These are phyloP conservation scores for Muscicapa striata DNA, from an alignment of 2,797 vertebrate genomes.

Conservation along the genomic window DNA sequence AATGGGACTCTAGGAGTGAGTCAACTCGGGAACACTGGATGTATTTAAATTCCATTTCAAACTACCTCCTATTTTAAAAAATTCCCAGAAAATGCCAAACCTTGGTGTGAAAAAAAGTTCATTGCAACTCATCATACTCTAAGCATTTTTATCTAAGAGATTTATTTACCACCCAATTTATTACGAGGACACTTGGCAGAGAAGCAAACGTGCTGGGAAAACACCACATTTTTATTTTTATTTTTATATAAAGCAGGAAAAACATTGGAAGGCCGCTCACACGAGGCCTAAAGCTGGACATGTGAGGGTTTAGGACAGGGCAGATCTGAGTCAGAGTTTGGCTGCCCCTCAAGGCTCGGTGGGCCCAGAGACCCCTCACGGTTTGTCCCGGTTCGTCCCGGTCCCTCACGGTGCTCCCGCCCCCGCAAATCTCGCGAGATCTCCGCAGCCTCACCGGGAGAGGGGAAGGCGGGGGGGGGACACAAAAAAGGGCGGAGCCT, in stretches of 20 bases:
- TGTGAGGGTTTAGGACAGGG: neutral
- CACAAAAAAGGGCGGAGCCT: slow-evolving; percentile 30
- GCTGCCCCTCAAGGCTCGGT: neutral
- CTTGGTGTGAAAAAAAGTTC: neutral
- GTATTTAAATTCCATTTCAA: neutral
- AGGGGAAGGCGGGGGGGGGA: neutral
- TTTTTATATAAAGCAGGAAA: neutral
- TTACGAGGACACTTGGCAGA: neutral
- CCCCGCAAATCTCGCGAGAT: neutral
- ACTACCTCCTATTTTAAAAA: neutral
- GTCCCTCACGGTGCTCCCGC: neutral
- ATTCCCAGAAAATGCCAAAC: neutral
- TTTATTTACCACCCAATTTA: neutral
- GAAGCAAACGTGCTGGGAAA: neutral
- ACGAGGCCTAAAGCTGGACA: too few relatives aligned
- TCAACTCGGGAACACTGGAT: neutral
- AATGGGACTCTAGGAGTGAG: neutral
- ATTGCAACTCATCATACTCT: too few relatives aligned
- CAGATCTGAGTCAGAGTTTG: neutral
- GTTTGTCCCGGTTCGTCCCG: neutral
- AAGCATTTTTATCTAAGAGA: neutral
- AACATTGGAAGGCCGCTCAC: rapidly evolving
- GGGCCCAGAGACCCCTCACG: rapidly evolving
- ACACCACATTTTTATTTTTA: too few relatives aligned
- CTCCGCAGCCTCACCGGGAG: neutral